Percentiles rank a stretch among this genome's conserved stretches.
Conservation (phyloP, 1,140 invertebrate genomes). For the Pseudomyrmex cubaensis region DNA sequence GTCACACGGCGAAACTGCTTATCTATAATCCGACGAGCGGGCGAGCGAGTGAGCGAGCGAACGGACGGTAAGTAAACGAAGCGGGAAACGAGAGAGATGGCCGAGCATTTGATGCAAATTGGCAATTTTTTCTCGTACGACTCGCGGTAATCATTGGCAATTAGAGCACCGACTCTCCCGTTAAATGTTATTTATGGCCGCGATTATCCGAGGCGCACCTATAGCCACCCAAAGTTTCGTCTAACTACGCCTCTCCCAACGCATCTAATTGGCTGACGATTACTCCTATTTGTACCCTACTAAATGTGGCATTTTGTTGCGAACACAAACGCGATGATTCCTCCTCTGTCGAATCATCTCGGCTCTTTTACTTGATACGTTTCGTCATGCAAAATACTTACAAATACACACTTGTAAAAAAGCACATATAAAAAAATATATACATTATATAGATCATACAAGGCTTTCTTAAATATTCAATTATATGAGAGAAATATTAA, state of each 20-base stretch:
- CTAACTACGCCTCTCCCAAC: conserved; percentile 54
- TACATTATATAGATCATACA: too few species aligned
- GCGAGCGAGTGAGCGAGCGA: conserved; percentile 12
- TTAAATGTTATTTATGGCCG: conserved; percentile 81
- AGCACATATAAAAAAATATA: too few species aligned
- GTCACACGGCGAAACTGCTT: conserved; percentile 55
- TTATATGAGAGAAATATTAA: too few species aligned
- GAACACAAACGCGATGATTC: conserved; percentile 13
- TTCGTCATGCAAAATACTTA: neutral
- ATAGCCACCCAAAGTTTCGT: conserved; percentile 63
- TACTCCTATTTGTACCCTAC: conserved; percentile 69
- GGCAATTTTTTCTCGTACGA: conserved; percentile 78
- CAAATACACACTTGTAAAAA: neutral
- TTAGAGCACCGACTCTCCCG: conserved; percentile 71
- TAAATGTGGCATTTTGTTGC: conserved; percentile 64
- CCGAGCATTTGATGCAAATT: conserved; percentile 77
- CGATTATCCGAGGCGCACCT: conserved; percentile 79
- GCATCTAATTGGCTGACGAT: conserved; percentile 71
- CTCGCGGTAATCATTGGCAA: conserved; percentile 79
- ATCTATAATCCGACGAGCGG: conserved; percentile 58
- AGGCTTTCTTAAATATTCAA: too few species aligned
- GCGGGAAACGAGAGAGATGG: conserved; percentile 43
- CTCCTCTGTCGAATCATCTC: conserved; percentile 19
- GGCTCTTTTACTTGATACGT: conserved; percentile 25
- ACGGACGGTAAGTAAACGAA: conserved; percentile 61